These are phyloP conservation scores for Polymixis flavicincta DNA, from an alignment of 2,888 invertebrate genomes.

Conservation along the genomic window DNA sequence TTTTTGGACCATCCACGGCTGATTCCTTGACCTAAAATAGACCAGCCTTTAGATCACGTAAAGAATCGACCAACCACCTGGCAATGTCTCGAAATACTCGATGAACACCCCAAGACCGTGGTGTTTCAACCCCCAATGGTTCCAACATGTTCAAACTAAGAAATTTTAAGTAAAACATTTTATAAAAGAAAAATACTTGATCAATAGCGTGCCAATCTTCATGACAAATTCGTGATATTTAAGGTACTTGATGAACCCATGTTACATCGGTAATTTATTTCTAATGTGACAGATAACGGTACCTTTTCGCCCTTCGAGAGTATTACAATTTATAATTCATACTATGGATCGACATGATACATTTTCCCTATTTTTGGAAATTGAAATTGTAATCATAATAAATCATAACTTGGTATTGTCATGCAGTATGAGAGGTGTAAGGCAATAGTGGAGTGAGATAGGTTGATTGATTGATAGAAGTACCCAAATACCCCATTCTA, in stretches of 20 bases:
- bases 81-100: too few relatives aligned
- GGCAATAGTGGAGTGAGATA: background rate
- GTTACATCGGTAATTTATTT: constrained; percentile 44
- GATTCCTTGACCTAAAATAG: too few relatives aligned
- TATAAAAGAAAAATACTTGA: constrained; percentile 6
- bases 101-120: too few relatives aligned
- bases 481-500: too few relatives aligned
- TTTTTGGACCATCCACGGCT: too few relatives aligned
- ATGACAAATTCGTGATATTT: constrained; percentile 30
- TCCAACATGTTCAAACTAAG: background rate
- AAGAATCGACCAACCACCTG: too few relatives aligned
- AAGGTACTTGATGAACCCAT: constrained; percentile 38
- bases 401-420: constrained; percentile 25
- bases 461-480: constrained; percentile 8
- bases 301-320: constrained; percentile 21
- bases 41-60: too few relatives aligned
- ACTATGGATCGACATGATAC: constrained; percentile 16
- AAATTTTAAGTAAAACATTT: background rate
- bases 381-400: constrained; percentile 41
- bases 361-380: constrained; percentile 30
- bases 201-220: constrained; percentile 32
- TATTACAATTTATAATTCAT: constrained; percentile 49
- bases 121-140: too few relatives aligned
- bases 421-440: constrained; percentile 10
- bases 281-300: constrained; percentile 43